These are phyloP conservation scores for Lepidochrysops patricia DNA, from an alignment of 2,888 invertebrate species.

Conservation along the genomic window DNA sequence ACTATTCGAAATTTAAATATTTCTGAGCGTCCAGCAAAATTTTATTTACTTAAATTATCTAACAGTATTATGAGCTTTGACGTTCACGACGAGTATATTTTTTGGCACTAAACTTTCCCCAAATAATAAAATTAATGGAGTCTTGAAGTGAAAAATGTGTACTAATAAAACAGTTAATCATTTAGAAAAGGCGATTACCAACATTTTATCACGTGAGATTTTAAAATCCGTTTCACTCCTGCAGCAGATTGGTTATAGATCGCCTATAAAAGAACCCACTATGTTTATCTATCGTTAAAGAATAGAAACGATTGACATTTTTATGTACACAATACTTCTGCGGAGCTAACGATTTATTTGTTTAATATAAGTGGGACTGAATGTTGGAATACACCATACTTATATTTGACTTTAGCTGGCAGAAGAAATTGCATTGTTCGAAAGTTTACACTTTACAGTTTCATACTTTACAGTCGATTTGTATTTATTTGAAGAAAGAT, in stretches of 20 bases:
- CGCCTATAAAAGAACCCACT: conserved; percentile 6
- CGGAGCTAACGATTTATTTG: conserved; percentile 1
- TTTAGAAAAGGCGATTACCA: conserved; percentile 1
- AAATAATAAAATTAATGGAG: background rate
- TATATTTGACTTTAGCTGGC: background rate
- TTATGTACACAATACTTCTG: conserved; percentile 1
- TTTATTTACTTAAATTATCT: too few relatives aligned
- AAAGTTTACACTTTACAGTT: background rate
- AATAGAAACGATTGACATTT: conserved; percentile 11
- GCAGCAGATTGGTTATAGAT: conserved; percentile 1
- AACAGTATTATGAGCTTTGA: too few relatives aligned
- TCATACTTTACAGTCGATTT: background rate
- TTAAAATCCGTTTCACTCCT: conserved; percentile 5
- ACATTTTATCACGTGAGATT: conserved; percentile 9
- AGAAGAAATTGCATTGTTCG: background rate
- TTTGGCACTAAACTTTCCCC: too few relatives aligned
- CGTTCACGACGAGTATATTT: too few relatives aligned
- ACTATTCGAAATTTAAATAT: background rate
- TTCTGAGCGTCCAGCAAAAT: background rate
- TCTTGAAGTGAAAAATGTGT: background rate
- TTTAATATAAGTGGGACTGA: background rate
- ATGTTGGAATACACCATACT: background rate
- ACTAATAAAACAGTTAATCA: background rate
- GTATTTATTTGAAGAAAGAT: background rate
- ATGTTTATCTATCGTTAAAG: conserved; percentile 9